phyloP scores from a whole-genome alignment of 2,888 invertebrate species.

The Nyleta sp. region DNA sequence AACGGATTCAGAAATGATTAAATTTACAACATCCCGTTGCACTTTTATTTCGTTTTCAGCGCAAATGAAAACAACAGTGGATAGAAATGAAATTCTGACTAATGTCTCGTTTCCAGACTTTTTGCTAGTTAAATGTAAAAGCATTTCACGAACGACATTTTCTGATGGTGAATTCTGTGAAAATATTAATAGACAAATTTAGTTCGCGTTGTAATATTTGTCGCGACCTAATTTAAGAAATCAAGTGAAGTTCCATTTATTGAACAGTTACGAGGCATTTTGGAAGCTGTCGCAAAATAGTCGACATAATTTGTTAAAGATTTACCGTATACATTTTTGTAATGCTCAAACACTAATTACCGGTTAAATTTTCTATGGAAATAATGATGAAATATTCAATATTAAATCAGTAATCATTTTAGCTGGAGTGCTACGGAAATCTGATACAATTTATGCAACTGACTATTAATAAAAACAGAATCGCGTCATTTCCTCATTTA shows the following conservation, averaged over 20 bases:
- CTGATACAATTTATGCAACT: neutral
- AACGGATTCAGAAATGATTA: too few species aligned
- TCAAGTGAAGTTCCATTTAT: neutral
- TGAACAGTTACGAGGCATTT: neutral
- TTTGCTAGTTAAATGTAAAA: constrained; percentile 1
- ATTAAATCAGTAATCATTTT: neutral
- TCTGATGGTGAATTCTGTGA: neutral
- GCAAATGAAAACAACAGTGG: neutral
- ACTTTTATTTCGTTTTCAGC: too few species aligned
- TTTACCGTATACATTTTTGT: too few species aligned
- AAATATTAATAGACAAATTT: neutral
- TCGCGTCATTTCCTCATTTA: neutral
- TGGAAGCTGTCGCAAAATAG: neutral
- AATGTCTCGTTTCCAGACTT: neutral
- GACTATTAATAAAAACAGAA: neutral
- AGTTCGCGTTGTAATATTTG: neutral
- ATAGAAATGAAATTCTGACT: neutral
- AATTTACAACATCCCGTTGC: too few species aligned
- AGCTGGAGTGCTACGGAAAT: neutral
- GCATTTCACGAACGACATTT: constrained; percentile 4
- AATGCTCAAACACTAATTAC: too few species aligned
- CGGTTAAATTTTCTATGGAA: too few species aligned
- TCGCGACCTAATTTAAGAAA: constrained; percentile 9
- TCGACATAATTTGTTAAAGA: neutral
- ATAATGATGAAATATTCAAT: too few species aligned